A percentile compares a stretch with the other conserved stretches of the same genome.
These are phyloP conservation scores for Rhopalosiphum maidis DNA, from an alignment of 1,140 invertebrate genomes.

Conservation along the genomic window DNA sequence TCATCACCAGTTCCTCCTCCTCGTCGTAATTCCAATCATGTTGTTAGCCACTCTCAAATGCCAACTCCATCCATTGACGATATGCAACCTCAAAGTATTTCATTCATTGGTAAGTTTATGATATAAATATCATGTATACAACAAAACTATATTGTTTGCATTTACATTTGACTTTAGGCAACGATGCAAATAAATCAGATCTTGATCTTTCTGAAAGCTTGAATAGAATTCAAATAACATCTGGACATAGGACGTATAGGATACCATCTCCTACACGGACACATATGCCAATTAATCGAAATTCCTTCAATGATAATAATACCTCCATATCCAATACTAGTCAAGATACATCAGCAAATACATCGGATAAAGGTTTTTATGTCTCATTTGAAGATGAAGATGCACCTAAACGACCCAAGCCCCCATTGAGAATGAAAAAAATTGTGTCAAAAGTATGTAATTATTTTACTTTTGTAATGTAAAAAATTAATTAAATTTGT, in stretches of 20 bases:
- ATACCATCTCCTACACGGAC: conserved; percentile 78
- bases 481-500: background rate
- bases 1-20: conserved; percentile 60
- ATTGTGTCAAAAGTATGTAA: conserved; percentile 75
- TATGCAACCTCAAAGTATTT: conserved; percentile 91
- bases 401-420: conserved; percentile 85
- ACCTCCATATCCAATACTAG: conserved; percentile 60
- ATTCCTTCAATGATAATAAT: conserved; percentile 61
- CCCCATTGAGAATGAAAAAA: conserved; percentile 78
- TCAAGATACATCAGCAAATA: conserved; percentile 62
- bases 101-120: conserved; percentile 76
- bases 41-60: conserved; percentile 60
- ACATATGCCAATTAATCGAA: conserved; percentile 61
- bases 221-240: conserved; percentile 80
- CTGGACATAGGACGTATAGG: conserved; percentile 84
- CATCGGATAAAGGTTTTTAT: conserved; percentile 87
- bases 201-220: conserved; percentile 71
- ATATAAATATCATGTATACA: background rate
- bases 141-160: background rate
- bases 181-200: conserved; percentile 62
- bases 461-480: background rate
- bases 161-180: background rate
- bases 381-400: conserved; percentile 87
- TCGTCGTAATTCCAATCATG: conserved; percentile 56
- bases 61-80: conserved; percentile 72